These are phyloP conservation scores for Eptesicus fuscus DNA, from an alignment of 2,113 vertebrate genomes.

Conservation along the genomic window DNA sequence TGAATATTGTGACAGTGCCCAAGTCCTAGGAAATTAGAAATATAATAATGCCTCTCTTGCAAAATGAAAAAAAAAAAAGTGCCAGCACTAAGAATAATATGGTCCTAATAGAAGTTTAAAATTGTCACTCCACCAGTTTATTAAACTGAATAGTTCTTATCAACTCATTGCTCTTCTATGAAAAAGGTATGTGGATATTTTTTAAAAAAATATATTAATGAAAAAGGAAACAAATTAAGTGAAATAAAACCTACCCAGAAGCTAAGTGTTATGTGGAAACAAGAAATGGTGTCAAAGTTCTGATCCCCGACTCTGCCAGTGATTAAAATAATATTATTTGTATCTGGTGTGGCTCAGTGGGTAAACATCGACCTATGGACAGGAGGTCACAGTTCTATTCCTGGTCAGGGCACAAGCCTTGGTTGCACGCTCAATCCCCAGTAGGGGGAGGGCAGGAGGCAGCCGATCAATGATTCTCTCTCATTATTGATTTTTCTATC, in stretches of 20 bases:
- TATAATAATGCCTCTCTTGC: constrained; percentile 12
- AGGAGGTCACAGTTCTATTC: too few relatives aligned
- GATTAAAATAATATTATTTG: not conserved
- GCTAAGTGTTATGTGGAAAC: not conserved
- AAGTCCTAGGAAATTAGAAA: constrained; percentile 11
- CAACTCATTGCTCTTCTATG: not conserved
- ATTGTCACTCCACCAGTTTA: not conserved
- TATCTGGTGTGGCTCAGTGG: not conserved
- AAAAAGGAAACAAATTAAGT: not conserved
- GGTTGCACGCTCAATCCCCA: too few relatives aligned
- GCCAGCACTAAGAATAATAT: not conserved
- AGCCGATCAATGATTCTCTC: not conserved
- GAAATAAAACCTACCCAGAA: not conserved
- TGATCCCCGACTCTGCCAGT: not conserved
- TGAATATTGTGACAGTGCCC: not conserved
- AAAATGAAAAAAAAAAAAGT: not conserved
- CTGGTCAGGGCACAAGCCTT: not conserved
- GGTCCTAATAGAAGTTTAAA: not conserved
- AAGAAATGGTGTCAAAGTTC: constrained; percentile 1
- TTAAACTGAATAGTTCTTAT: constrained; percentile 30
- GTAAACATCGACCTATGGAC: not conserved
- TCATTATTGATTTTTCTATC: not conserved
- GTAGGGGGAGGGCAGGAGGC: too few relatives aligned
- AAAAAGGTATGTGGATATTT: not conserved
- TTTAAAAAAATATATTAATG: constrained; percentile 14